Evolutionary conservation across 2,888 invertebrate species (phyloP).

Genomic region (Aspidiotus rigidus): DNA sequence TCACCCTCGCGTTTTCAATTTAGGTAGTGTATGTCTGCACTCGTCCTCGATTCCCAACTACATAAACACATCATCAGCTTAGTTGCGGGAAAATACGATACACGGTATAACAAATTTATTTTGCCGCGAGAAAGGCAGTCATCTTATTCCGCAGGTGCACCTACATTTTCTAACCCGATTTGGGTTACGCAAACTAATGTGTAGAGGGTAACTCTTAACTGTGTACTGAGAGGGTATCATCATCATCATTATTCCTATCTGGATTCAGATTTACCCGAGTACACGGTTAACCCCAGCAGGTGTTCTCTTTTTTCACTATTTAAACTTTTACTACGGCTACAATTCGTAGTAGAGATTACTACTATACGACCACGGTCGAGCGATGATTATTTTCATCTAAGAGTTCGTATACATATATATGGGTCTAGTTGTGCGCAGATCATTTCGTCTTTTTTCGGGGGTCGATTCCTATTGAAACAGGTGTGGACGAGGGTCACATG

Average conservation of each 20-base stretch:
- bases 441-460: background rate
- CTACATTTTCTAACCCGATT: conserved; percentile 20
- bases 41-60: background rate
- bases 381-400: too few relatives aligned
- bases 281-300: conserved; percentile 33
- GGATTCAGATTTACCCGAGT: conserved; percentile 27
- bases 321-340: too few relatives aligned
- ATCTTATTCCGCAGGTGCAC: conserved; percentile 22
- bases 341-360: too few relatives aligned
- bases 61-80: conserved; percentile 3
- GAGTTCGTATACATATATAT: background rate
- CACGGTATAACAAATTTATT: too few relatives aligned
- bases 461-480: conserved; percentile 26
- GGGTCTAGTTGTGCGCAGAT: background rate
- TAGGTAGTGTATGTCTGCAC: background rate
- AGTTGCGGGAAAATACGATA: background rate
- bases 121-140: background rate
- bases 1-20: background rate
- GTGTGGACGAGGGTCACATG: conserved; percentile 15
- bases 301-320: conserved; percentile 14
- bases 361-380: too few relatives aligned
- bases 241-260: conserved; percentile 7
- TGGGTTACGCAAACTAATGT: conserved; percentile 28
- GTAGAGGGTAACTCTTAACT: conserved; percentile 4
- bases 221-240: conserved; percentile 17